Base-by-base conservation (phyloP, 2,797 vertebrate species). In the Cacajao melanocephalus region DNA sequence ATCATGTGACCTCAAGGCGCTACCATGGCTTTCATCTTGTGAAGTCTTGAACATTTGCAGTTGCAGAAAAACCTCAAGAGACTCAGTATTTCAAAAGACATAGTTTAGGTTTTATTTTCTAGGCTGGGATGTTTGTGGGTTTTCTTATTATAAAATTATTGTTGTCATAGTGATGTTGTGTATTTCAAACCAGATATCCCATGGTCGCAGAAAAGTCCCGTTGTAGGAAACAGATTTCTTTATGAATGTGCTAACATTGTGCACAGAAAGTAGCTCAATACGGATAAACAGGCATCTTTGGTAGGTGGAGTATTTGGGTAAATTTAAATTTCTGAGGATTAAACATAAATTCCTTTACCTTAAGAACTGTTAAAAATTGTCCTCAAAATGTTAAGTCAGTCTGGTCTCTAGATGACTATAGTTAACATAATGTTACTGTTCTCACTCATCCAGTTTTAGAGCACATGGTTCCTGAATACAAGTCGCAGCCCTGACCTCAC, bases 1-100 rank as follows among this genome's bases (percentile, higher is more conserved):
- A 97, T 97, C 98, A 98, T 88, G 7, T 75, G 97, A 96, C 95
- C 97, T 97, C 89, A 96, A 97, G 98, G 95, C 93, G 70, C 72
- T 70, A 97, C 93, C 64, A 52, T 95, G 92, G 57, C 96, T 98
- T 90, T 96, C 85, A 98, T 84, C 92, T 95, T 92, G 96, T 14
- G 96, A 97, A 97, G 88, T 55, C 39, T 36, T 96, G 95, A 94
- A 96, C 55, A 92, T 97, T 98, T 97, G 89, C 93, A 94, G 89
- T 96, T 97, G 96, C 95, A 95, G 96, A 97, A 93, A 95, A 98
- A 93, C 96, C 96, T 98, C 96, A 97, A 95, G 93, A 97, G 90
- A 93, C 2, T 36, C 81, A 33, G 7, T 24, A 7, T 94, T 95
- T 95, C 76, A 36, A n/a, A 91, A 93, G 76, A 17, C n/a, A 4